Evolutionary conservation across 2,797 vertebrate genomes (phyloP), one percentile per base, ranked within the genome.

Genomic region (Margarornis squamiger): DNA sequence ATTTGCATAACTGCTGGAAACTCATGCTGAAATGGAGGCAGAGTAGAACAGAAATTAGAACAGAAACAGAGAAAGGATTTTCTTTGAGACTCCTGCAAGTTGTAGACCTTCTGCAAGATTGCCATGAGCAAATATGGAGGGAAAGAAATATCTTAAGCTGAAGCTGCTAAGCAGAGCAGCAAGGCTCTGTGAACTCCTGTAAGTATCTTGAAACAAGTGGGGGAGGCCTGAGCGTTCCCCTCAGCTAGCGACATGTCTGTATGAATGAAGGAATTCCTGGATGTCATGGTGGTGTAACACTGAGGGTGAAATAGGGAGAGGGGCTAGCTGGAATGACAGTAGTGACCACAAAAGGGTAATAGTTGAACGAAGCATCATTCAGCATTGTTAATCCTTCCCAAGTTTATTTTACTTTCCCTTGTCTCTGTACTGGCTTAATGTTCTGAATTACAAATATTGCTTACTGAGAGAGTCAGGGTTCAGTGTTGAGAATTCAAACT

Each of bases 231-330:
- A 73, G 36, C 49, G 30, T 88, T 62, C 27, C n/a, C 52, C 8
- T 21, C 67, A 78, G 23, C 34, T 46, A 66, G n/a, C 0, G 0
- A 66, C 9, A 17, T 3, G 30, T 55, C 30, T 66, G 38, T 32
- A n/a, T 30, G 38, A 76, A 74, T 21, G 45, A 77, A 91, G 38
- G 65, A 59, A 61, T 65, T 74, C 72, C 27, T 46, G 10, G 45
- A 36, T 77, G 22, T 22, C 0, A 1, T 21, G 22, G 20, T 67
- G 77, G 14, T 38, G 48, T 70, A 78, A 81, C 11, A 11, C 20
- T 73, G 55, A 24, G 14, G 19, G 36, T 63, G 34, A 76, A 84
- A 72, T 0, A 41, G 14, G 48, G 39, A 58, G 63, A 82, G 75
- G 34, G 11, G 14, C 74, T 79, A 55, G 10, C n/a, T 84, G 70